phyloP scores from a whole-genome alignment of 2,888 invertebrate species.

The Blastobasis adustella region DNA sequence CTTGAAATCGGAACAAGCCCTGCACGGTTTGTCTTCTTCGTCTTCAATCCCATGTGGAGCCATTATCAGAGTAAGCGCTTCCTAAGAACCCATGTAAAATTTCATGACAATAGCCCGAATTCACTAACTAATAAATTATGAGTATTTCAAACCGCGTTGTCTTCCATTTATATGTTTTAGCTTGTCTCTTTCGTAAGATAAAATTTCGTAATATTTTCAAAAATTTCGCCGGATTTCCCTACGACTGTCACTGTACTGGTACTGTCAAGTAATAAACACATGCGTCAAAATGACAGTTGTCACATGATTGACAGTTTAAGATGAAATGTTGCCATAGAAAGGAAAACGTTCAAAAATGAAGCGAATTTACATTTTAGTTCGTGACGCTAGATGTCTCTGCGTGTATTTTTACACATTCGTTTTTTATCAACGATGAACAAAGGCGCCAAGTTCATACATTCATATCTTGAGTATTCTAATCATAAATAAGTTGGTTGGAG shows the following conservation, averaged over 20 bases:
- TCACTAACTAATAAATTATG: not conserved
- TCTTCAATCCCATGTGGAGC: slow-evolving; percentile 46
- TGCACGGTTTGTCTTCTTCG: slow-evolving; percentile 74
- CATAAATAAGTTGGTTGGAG: too few species aligned
- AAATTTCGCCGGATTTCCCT: slow-evolving; percentile 10
- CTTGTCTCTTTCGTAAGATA: not conserved
- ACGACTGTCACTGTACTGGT: not conserved
- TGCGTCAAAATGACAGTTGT: slow-evolving; percentile 1
- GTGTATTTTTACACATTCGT: too few species aligned
- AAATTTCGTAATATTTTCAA: slow-evolving; percentile 9
- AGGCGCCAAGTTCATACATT: too few species aligned
- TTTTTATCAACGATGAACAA: too few species aligned
- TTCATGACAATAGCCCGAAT: not conserved
- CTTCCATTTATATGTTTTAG: not conserved
- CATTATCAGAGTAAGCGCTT: slow-evolving; percentile 27
- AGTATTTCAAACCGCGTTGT: not conserved
- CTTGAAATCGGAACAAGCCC: slow-evolving; percentile 83
- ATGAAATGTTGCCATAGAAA: not conserved
- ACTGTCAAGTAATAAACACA: slow-evolving; percentile 2
- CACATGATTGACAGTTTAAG: not conserved
- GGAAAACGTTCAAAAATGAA: not conserved
- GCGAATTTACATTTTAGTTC: too few species aligned
- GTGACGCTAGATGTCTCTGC: too few species aligned
- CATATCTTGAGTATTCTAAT: too few species aligned
- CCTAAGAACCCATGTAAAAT: slow-evolving; percentile 3